Evolutionary conservation across 2,888 invertebrate species (phyloP).

Genomic region (Cataglyphis altisquamis): DNA sequence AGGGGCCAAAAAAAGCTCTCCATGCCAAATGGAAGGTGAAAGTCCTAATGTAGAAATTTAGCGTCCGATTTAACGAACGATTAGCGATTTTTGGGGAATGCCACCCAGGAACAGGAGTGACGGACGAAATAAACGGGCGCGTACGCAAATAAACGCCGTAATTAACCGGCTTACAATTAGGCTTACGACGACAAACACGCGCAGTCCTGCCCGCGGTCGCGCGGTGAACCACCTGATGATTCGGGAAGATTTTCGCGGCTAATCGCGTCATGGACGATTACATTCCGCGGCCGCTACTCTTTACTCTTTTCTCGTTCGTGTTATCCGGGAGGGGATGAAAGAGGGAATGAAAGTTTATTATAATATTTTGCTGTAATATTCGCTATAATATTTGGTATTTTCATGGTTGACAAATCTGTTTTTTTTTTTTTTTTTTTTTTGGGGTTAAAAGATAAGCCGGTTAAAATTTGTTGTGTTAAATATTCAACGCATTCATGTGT

Average conservation of each 20-base stretch:
- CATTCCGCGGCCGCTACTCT: slow-evolving; percentile 36
- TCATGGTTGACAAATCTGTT: background rate
- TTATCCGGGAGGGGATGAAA: slow-evolving; percentile 6
- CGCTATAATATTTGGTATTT: slow-evolving; percentile 28
- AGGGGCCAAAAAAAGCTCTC: no score
- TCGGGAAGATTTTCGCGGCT: slow-evolving; percentile 52
- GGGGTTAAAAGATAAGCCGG: no score
- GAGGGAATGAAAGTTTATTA: background rate
- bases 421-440: no score
- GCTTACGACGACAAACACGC: slow-evolving; percentile 41
- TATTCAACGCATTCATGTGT: no score
- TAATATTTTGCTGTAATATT: background rate
- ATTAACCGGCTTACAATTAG: slow-evolving; percentile 62
- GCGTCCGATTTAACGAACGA: slow-evolving; percentile 17
- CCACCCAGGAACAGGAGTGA: background rate
- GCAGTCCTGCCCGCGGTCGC: slow-evolving; percentile 16
- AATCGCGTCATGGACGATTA: slow-evolving; percentile 37
- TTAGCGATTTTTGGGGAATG: slow-evolving; percentile 20
- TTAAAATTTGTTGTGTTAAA: no score
- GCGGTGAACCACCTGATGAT: slow-evolving; percentile 65
- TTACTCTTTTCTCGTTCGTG: background rate
- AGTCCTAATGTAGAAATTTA: no score
- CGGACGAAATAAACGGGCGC: background rate
- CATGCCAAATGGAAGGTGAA: no score
- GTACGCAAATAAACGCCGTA: slow-evolving; percentile 45